Base-by-base conservation (phyloP, 2,888 invertebrate species). In the Dorcus hopei region DNA sequence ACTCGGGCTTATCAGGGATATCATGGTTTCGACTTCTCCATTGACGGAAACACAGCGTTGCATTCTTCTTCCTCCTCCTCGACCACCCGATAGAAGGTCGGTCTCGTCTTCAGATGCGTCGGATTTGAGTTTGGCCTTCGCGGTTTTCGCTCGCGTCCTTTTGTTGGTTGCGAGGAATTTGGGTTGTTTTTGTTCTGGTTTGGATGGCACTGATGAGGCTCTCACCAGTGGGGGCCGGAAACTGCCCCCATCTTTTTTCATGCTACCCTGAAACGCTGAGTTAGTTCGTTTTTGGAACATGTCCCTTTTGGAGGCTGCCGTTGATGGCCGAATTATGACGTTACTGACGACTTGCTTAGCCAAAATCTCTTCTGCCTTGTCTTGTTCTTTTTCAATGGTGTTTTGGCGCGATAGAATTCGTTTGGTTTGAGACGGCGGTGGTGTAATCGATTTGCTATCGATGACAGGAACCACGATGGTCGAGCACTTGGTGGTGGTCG, bases 1-100 rank as follows among this genome's bases (percentile, higher is more conserved):
- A 14, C 84, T 83, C 0, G 87, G 86, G 69, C 87, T 87, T 3
- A 87, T 79, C 47, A 88, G 74, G 0, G 87, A 87, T 0, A 88
- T 87, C 81, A 88, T 83, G 0, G 88, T 88, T 1, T 87, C 82
- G 39, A 88, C 79, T 43, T 81, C 82, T 3, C 72, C 75, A 41
- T 69, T 65, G 23, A 70, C 67, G 3, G 71, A 68, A 3, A 73
- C 70, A 43, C 72, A 68, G 54, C 73, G 56, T 59, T 63, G 64
- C 14, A 61, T 47, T n/a, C 57, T 56, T 38, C 58, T 58, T 9
- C 9, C 42, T 38, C 1, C 41, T 48, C 4, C 40, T 41, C 26
- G 19, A 14, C 26, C 26, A 33, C 26, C 26, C 7, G 26, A 33
- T 33, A 8, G 42, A 14, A 9, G 9, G 16, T 58, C 58, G 7